Evolutionary conservation across 2,888 invertebrate species (phyloP).

Genomic region (Podotricha telesiphe): DNA sequence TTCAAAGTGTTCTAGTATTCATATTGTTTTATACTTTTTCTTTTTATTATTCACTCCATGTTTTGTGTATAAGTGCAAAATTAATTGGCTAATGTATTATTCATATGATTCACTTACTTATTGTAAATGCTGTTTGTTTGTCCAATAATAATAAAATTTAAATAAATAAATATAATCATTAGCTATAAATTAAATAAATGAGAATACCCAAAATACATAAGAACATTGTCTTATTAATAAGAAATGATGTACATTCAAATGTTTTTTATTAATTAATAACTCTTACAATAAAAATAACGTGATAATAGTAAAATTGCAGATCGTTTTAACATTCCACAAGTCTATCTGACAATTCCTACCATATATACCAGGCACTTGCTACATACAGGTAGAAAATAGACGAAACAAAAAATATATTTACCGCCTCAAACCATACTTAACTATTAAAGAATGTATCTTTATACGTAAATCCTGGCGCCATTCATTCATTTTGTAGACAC

Average conservation of each 20-base stretch:
- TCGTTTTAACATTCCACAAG: constrained; percentile 9
- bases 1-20: too few species aligned
- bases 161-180: too few species aligned
- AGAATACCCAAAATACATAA: too few species aligned
- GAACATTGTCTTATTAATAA: too few species aligned
- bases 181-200: too few species aligned
- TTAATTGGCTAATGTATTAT: too few species aligned
- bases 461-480: constrained; percentile 48
- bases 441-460: constrained; percentile 29
- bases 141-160: too few species aligned
- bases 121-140: too few species aligned
- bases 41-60: too few species aligned
- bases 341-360: constrained; percentile 5
- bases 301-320: not conserved
- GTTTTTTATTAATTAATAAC: not conserved
- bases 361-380: constrained; percentile 2
- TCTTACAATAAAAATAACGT: constrained; percentile 3
- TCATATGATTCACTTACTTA: too few species aligned
- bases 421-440: constrained; percentile 25
- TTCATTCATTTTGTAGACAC: constrained; percentile 50
- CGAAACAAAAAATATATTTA: constrained; percentile 17
- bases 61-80: too few species aligned
- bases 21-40: too few species aligned
- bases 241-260: not conserved
- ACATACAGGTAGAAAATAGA: constrained; percentile 28